Evolutionary conservation across 2,797 vertebrate species (phyloP).

Genomic region (Melanotaenia maccullochi): DNA sequence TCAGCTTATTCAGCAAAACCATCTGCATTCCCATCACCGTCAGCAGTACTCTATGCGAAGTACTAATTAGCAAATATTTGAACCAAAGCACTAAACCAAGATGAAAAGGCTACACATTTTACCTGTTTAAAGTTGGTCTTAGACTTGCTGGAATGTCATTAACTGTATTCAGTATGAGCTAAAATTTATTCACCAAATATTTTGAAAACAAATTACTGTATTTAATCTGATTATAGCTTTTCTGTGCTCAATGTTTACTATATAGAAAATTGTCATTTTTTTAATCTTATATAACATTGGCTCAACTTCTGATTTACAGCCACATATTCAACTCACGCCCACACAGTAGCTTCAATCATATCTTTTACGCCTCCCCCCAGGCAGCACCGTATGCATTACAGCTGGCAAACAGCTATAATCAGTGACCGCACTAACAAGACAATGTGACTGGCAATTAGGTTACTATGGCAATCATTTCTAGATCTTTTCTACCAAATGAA

Average conservation of each 20-base stretch:
- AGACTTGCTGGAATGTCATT: not conserved
- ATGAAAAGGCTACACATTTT: not conserved
- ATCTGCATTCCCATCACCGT: not conserved
- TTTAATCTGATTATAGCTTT: not conserved
- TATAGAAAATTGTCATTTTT: not conserved
- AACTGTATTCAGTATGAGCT: too few species aligned
- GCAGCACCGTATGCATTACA: constrained; percentile 31
- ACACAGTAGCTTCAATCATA: constrained; percentile 5
- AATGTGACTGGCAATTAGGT: constrained; percentile 18
- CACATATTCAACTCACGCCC: not conserved
- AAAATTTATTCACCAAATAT: not conserved
- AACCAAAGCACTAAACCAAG: not conserved
- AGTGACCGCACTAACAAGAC: constrained; percentile 8
- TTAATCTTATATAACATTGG: not conserved
- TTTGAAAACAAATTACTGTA: not conserved
- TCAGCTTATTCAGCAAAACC: not conserved
- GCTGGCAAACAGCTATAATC: constrained; percentile 38
- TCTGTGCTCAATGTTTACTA: not conserved
- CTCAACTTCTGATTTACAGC: constrained; percentile 1
- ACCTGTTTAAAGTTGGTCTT: not conserved
- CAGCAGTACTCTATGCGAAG: not conserved
- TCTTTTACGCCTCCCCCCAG: constrained; percentile 9
- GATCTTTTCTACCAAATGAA: constrained; percentile 20
- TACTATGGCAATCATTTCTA: constrained; percentile 33
- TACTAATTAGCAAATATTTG: not conserved